Conservation (phyloP, 30 jellyfish, hydroid and myxozoan genomes). For the Aurelia sp. region DNA sequence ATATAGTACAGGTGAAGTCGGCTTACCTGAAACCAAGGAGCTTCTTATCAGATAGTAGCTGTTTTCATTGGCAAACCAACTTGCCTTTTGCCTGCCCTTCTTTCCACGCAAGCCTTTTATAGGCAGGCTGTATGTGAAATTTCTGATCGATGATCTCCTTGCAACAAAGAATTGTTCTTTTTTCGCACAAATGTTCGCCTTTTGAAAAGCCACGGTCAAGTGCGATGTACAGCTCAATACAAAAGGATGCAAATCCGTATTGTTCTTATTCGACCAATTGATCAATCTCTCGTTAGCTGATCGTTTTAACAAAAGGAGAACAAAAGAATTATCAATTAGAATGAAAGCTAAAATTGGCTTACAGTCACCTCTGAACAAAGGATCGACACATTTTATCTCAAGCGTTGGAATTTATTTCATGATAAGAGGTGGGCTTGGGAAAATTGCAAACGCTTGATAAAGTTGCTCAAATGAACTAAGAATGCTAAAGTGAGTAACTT, state of each 20-base stretch:
- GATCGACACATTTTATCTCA: constrained; percentile 20
- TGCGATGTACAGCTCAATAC: constrained; percentile 54
- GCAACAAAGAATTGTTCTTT: constrained; percentile 65
- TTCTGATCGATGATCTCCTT: constrained; percentile 22
- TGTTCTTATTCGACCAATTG: constrained; percentile 43
- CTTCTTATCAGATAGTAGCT: neutral
- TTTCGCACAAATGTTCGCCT: constrained; percentile 64
- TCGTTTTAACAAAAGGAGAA: constrained; percentile 31
- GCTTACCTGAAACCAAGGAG: constrained; percentile 33
- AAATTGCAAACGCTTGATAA: neutral
- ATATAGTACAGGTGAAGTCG: neutral
- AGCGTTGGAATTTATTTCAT: constrained; percentile 10
- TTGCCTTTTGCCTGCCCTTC: constrained; percentile 58
- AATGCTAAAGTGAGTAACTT: too few species aligned
- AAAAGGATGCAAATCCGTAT: constrained; percentile 61
- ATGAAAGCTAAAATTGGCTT: constrained; percentile 44
- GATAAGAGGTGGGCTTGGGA: too few species aligned
- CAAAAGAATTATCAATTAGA: constrained; percentile 49
- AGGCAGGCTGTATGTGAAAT: constrained; percentile 35
- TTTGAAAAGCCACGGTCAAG: constrained; percentile 46
- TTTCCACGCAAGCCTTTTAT: constrained; percentile 48
- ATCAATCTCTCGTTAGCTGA: constrained; percentile 34
- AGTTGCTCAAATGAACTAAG: too few species aligned
- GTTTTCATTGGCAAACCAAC: constrained; percentile 15
- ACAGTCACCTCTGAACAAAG: constrained; percentile 28